Evolutionary conservation across 1,140 invertebrate genomes (phyloP), one percentile per base, ranked within the genome.

Genomic region (Penaeus chinensis): DNA sequence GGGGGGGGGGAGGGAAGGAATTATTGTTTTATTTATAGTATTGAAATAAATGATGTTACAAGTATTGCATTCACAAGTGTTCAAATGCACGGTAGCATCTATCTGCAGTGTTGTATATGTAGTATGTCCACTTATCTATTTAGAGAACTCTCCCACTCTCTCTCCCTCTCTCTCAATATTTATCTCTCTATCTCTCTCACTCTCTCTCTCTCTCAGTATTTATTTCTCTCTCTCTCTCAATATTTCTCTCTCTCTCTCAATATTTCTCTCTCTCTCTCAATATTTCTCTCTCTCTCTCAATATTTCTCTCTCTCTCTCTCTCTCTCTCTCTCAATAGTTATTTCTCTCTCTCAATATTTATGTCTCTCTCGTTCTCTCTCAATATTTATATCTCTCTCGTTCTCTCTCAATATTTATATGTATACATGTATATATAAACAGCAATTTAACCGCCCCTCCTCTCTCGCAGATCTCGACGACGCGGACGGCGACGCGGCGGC

Each of bases 401-500:
- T 42, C 24, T 62, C 37, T 47, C 62, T 63, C 60, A 65, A 19
- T 47, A n/a, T 24, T 4, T 3, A 19, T 4, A n/a, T 10, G 7
- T n/a, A n/a, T 32, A n/a, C n/a, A n/a, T n/a, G n/a, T n/a, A 13
- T 32, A 24, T 65, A 16, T 61, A 11, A 0, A 82, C 27, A 60
- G 32, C 20, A 60, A n/a, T 20, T 2, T 22, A 42, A 24, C 22
- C 16, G 24, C 61, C 7, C 20, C 11, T 37, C 27, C 24, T 32
- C 18, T 5, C 22, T 22, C 20, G 3, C 77, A 85, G 84, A 85
- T 37, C 32, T 79, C 22, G 84, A 85, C 62, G 84, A 85, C 76
- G 84, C 77, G 16, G 95, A 95, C 90, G 94, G 94, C 80, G 93
- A 92, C 87, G 97, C 97, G 92, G 89, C 90, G 79, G 91, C 91